Conservation (phyloP, 1,140 invertebrate species). For the Gonioctena quinquepunctata region DNA sequence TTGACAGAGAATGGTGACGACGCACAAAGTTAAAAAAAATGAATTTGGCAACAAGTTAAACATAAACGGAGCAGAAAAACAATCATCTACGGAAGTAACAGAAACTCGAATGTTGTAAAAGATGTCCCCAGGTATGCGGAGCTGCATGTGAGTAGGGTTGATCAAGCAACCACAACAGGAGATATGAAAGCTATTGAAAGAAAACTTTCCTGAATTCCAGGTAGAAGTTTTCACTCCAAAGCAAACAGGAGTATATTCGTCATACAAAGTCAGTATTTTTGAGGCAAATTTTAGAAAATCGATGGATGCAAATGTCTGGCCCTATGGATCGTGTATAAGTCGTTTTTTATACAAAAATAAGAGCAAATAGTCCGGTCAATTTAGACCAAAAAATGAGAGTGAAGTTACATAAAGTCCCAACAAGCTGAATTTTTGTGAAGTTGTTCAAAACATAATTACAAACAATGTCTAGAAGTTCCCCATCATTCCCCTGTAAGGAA, state of each 20-base stretch:
- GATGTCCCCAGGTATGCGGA: conserved; percentile 1
- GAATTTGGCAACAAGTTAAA: not conserved
- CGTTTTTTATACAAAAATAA: not conserved
- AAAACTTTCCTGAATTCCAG: not conserved
- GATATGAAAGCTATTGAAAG: not conserved
- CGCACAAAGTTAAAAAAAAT: not conserved
- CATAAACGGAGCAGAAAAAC: not conserved
- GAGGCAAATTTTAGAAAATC: not conserved
- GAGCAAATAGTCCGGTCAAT: too few species aligned
- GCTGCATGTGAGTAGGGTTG: not conserved
- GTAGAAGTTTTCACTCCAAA: not conserved
- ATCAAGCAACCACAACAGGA: not conserved
- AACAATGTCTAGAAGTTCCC: too few species aligned
- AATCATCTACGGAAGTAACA: not conserved
- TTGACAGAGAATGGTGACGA: not conserved
- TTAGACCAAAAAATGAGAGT: too few species aligned
- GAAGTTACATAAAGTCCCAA: too few species aligned
- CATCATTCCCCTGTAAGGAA: too few species aligned
- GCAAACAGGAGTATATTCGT: not conserved
- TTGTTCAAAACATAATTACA: too few species aligned
- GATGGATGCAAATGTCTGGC: not conserved
- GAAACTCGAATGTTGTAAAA: not conserved
- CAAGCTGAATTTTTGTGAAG: too few species aligned
- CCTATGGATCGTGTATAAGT: not conserved
- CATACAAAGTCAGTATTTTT: conserved; percentile 1